phyloP scores from a whole-genome alignment of 2,113 vertebrate species.

The Laticauda colubrina region DNA sequence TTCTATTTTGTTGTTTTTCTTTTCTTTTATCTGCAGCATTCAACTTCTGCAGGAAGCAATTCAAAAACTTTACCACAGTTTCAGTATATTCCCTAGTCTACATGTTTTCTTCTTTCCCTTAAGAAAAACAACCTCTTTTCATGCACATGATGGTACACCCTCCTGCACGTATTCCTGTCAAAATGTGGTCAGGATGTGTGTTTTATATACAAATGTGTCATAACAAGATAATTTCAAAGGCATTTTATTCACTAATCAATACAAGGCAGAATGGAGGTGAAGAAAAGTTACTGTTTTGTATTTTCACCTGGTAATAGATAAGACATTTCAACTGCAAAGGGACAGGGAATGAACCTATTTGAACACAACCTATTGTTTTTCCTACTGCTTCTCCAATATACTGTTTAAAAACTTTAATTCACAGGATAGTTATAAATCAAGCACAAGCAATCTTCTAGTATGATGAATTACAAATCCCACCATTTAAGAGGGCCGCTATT shows the following conservation, averaged over 20 bases:
- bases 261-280: constrained; percentile 3
- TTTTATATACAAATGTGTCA: constrained; percentile 4
- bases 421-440: not conserved
- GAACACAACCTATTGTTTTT: not conserved
- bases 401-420: not conserved
- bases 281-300: constrained; percentile 13
- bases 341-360: not conserved
- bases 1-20: not conserved
- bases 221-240: constrained; percentile 21
- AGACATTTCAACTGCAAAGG: not conserved
- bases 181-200: constrained; percentile 16
- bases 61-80: not conserved
- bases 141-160: not conserved
- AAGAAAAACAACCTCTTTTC: not conserved
- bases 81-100: constrained; percentile 2
- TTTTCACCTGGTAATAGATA: constrained; percentile 3
- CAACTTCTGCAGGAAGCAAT: not conserved
- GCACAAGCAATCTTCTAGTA: not conserved
- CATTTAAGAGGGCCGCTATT: not conserved
- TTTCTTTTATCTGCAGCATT: not conserved
- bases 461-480: not conserved
- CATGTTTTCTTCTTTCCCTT: constrained; percentile 12
- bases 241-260: constrained; percentile 14
- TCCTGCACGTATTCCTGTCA: constrained; percentile 18
- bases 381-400: not conserved